phyloP scores from a whole-genome alignment of 2,888 invertebrate species.

The Patella caerulea region DNA sequence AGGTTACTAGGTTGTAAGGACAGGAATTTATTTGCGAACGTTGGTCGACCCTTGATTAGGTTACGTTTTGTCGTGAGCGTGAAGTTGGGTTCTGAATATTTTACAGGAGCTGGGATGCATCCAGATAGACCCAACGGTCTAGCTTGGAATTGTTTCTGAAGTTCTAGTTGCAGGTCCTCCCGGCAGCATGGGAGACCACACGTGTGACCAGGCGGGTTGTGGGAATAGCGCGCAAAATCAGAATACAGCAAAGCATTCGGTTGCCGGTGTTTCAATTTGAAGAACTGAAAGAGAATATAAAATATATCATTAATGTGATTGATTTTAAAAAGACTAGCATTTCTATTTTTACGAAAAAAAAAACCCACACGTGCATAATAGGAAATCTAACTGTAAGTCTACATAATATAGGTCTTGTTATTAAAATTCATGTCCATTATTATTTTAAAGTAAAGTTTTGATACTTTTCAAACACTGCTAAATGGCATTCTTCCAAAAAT shows the following conservation, averaged over 20 bases:
- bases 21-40: slow-evolving; percentile 46
- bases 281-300: slow-evolving; percentile 4
- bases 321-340: too few species aligned
- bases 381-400: too few species aligned
- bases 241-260: slow-evolving; percentile 37
- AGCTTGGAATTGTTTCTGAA: slow-evolving; percentile 33
- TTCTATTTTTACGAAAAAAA: too few species aligned
- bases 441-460: too few species aligned
- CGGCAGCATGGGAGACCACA: slow-evolving; percentile 64
- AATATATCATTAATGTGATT: too few species aligned
- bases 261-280: slow-evolving; percentile 23
- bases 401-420: too few species aligned
- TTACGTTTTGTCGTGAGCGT: slow-evolving; percentile 42
- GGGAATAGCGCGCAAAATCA: slow-evolving; percentile 53
- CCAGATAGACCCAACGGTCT: not conserved
- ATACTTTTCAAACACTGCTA: too few species aligned
- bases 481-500: too few species aligned
- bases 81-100: slow-evolving; percentile 50
- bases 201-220: slow-evolving; percentile 64
- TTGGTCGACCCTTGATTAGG: slow-evolving; percentile 36
- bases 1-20: slow-evolving; percentile 41
- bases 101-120: slow-evolving; percentile 20
- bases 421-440: too few species aligned
- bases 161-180: slow-evolving; percentile 47
- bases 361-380: too few species aligned